These are phyloP conservation scores for Lomographa bimaculata DNA, from an alignment of 2,888 invertebrate genomes.

Conservation along the genomic window DNA sequence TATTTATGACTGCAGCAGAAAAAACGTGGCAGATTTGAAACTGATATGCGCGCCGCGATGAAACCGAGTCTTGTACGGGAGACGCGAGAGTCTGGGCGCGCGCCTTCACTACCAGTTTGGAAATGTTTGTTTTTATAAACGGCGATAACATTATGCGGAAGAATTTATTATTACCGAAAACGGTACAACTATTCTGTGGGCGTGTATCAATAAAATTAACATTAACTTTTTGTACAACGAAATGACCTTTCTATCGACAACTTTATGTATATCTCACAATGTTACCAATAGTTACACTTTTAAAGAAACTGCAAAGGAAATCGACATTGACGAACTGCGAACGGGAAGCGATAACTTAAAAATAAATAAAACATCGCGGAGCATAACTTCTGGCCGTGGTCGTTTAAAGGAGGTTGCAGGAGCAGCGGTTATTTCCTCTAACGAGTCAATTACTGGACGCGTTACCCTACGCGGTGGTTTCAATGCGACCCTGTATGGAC, in stretches of 20 bases:
- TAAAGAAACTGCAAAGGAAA: constrained; percentile 20
- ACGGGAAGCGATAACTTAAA: constrained; percentile 12
- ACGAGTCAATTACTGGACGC: constrained; percentile 63
- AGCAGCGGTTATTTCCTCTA: constrained; percentile 35
- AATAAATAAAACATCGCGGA: constrained; percentile 20
- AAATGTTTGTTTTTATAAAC: constrained; percentile 50
- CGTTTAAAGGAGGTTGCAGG: constrained; percentile 15
- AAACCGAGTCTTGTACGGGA: constrained; percentile 40
- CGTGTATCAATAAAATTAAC: constrained; percentile 11
- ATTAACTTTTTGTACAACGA: constrained; percentile 3
- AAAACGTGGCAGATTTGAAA: constrained; percentile 58
- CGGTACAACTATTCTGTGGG: constrained; percentile 15
- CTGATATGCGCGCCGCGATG: constrained; percentile 47
- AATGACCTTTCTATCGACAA: too few species aligned
- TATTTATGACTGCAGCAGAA: constrained; percentile 56
- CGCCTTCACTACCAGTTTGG: constrained; percentile 36
- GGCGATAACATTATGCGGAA: constrained; percentile 20
- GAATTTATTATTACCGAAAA: constrained; percentile 17
- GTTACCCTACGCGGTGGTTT: constrained; percentile 46
- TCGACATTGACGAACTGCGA: constrained; percentile 7
- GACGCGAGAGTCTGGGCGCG: constrained; percentile 11
- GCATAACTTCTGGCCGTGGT: constrained; percentile 9
- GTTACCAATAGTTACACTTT: too few species aligned
- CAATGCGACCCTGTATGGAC: constrained; percentile 42
- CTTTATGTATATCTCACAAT: too few species aligned